phyloP scores from a whole-genome alignment of 1,140 invertebrate genomes.

The Aphelenchoides fujianensis region DNA sequence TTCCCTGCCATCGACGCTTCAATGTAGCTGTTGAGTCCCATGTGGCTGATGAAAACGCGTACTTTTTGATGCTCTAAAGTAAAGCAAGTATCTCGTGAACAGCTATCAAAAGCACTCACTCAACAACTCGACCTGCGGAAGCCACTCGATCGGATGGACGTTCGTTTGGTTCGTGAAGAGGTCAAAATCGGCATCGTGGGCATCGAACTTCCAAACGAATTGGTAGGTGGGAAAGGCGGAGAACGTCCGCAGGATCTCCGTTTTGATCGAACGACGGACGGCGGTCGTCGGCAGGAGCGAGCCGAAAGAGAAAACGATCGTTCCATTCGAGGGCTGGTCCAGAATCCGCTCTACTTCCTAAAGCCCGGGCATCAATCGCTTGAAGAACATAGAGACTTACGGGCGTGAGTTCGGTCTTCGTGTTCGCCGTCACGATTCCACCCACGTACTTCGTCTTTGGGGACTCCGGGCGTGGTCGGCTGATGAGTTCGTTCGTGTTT shows the following conservation, averaged over 20 bases:
- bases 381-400: not conserved
- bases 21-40: constrained; percentile 60
- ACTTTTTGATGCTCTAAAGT: not conserved
- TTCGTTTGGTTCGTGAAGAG: not conserved
- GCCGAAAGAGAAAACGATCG: not conserved
- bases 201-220: constrained; percentile 8
- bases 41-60: not conserved
- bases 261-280: not conserved
- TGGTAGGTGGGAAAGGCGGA: not conserved
- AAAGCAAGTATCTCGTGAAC: too few relatives aligned
- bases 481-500: constrained; percentile 4
- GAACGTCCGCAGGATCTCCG: not conserved
- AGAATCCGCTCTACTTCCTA: not conserved
- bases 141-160: not conserved
- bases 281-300: not conserved
- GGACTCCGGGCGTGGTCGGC: not conserved
- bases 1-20: constrained; percentile 78
- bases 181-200: not conserved
- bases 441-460: constrained; percentile 5
- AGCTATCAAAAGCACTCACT: too few relatives aligned
- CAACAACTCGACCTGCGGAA: not conserved
- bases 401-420: not conserved
- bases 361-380: not conserved
- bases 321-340: not conserved
- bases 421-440: not conserved